Conservation (phyloP, 2,113 vertebrate genomes). For the Datnioides undecimradiatus region DNA sequence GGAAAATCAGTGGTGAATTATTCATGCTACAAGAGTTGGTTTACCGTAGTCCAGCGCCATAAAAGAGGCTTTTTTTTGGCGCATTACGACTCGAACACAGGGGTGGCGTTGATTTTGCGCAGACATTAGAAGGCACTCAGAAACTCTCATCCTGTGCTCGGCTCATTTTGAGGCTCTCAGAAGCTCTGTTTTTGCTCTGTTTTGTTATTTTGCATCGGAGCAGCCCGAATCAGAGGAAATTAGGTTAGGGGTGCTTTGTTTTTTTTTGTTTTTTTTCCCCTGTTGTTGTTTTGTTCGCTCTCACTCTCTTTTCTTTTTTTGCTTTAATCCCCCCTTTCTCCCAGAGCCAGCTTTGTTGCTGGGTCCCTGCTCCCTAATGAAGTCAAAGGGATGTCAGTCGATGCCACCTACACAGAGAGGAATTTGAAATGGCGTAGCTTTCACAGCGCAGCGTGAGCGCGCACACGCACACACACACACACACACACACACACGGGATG, state of each 20-base stretch:
- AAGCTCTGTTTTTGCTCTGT: slow-evolving; percentile 66
- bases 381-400: slow-evolving; percentile 82
- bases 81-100: slow-evolving; percentile 5
- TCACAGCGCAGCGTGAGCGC: slow-evolving; percentile 50
- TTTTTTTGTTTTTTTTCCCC: slow-evolving; percentile 70
- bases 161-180: slow-evolving; percentile 47
- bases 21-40: slow-evolving; percentile 77
- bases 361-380: slow-evolving; percentile 81
- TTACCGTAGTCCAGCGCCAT: slow-evolving; percentile 56
- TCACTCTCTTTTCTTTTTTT: slow-evolving; percentile 57
- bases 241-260: slow-evolving; percentile 75
- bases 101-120: slow-evolving; percentile 44
- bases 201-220: slow-evolving; percentile 73
- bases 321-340: slow-evolving; percentile 72
- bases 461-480: slow-evolving; percentile 34
- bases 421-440: slow-evolving; percentile 79
- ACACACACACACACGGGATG: slow-evolving; percentile 46
- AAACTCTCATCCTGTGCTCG: slow-evolving; percentile 61
- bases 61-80: slow-evolving; percentile 39
- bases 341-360: slow-evolving; percentile 78
- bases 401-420: slow-evolving; percentile 82
- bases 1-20: slow-evolving; percentile 79
- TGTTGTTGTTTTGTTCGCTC: slow-evolving; percentile 77
- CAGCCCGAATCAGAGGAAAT: slow-evolving; percentile 77
- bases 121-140: slow-evolving; percentile 42